Evolutionary conservation across 2,113 vertebrate species (phyloP).

Genomic region (Copsychus sechellarum): DNA sequence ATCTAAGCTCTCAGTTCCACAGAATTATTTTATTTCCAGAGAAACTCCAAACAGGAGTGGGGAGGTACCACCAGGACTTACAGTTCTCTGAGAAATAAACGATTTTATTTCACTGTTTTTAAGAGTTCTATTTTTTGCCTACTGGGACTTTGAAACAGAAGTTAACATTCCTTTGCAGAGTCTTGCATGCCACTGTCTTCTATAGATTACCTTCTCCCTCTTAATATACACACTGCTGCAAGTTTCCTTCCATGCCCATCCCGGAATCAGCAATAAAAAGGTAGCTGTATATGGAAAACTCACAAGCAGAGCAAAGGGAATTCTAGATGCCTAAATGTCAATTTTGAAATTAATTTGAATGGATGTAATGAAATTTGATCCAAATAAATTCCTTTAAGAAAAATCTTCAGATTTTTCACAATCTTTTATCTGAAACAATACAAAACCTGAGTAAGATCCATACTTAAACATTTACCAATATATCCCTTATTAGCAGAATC

Average conservation of each 20-base stretch:
- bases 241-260: background rate
- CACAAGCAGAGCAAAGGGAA: background rate
- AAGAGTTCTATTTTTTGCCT: background rate
- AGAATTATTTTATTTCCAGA: background rate
- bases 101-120: background rate
- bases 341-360: background rate
- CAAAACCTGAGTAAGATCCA: background rate
- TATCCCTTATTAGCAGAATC: conserved; percentile 90
- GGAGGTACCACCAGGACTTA: background rate
- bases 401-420: background rate
- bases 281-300: background rate
- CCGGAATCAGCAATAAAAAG: background rate
- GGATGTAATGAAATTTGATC: background rate
- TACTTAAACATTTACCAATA: conserved; percentile 80
- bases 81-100: background rate
- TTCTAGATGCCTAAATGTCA: background rate
- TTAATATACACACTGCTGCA: background rate
- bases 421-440: background rate
- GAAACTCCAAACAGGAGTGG: background rate
- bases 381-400: background rate
- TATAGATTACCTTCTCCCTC: background rate
- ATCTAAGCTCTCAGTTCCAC: background rate
- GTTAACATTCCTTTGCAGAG: background rate
- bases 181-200: background rate
- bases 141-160: background rate